A percentile compares a stretch with the other conserved stretches of the same genome.
Evolutionary conservation across 2,888 invertebrate genomes (phyloP).

Genomic region (Spialia ferax): DNA sequence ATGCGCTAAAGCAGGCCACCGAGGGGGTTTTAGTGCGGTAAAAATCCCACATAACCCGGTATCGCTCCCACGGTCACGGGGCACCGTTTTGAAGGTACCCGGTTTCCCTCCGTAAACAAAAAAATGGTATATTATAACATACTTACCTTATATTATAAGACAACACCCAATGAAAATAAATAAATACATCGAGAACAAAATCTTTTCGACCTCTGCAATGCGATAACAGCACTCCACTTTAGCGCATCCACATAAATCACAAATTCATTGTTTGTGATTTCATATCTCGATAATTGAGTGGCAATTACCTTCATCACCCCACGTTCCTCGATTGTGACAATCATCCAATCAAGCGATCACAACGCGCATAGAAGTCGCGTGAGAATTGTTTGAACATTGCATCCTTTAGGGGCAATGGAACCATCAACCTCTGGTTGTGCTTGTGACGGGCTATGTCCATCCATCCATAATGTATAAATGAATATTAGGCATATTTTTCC

Average conservation of each 20-base stretch:
- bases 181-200: not conserved
- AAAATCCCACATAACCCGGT: too few species aligned
- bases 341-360: conserved; percentile 59
- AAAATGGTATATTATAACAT: too few species aligned
- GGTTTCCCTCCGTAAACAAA: too few species aligned
- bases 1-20: too few species aligned
- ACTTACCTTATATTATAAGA: too few species aligned
- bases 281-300: conserved; percentile 40
- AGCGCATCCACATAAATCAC: conserved; percentile 29
- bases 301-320: conserved; percentile 45
- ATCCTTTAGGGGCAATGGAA: conserved; percentile 67
- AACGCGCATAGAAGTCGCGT: conserved; percentile 62
- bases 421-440: conserved; percentile 33
- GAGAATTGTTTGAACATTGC: conserved; percentile 64
- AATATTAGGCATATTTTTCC: too few species aligned
- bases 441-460: conserved; percentile 33
- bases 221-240: not conserved
- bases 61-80: too few species aligned
- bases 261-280: conserved; percentile 28
- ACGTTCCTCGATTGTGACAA: conserved; percentile 54
- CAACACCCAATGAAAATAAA: too few species aligned
- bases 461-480: conserved; percentile 28
- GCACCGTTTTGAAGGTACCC: too few species aligned
- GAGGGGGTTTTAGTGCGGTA: too few species aligned
- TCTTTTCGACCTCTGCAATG: not conserved